Evolutionary conservation across 2,797 vertebrate species (phyloP).

Genomic region (Falco naumanni): DNA sequence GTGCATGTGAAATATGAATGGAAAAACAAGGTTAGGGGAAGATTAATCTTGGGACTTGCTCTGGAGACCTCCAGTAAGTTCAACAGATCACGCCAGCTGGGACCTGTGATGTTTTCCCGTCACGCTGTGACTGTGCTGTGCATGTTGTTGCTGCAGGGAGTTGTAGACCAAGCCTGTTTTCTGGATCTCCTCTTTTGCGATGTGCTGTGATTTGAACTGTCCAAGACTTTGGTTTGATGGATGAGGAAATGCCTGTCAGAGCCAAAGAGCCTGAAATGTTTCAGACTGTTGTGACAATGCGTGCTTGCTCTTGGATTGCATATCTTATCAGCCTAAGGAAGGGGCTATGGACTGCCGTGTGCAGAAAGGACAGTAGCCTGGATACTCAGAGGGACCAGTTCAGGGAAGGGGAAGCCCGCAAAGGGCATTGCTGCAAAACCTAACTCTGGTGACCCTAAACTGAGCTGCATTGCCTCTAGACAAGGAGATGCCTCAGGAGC

Average conservation of each 20-base stretch:
- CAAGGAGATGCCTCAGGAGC: neutral
- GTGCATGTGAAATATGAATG: neutral
- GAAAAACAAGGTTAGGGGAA: neutral
- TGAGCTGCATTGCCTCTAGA: neutral
- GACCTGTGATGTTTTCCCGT: neutral
- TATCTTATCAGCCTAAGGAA: neutral
- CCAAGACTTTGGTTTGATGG: neutral
- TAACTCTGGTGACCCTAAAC: neutral
- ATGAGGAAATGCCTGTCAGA: neutral
- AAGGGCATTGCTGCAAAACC: neutral
- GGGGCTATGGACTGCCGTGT: neutral
- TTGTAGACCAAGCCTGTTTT: neutral
- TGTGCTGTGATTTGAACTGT: neutral
- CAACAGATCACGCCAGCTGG: neutral
- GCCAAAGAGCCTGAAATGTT: neutral
- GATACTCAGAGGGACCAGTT: neutral
- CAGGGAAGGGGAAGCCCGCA: neutral
- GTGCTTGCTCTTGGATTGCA: neutral
- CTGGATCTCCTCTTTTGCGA: neutral
- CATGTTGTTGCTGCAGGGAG: neutral
- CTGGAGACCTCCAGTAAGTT: neutral
- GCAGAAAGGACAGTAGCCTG: neutral
- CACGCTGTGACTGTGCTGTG: neutral
- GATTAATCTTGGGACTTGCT: neutral
- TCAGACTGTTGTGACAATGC: rapidly evolving